Evolutionary conservation across 2,888 invertebrate species (phyloP).

Genomic region (Nomada fabriciana): DNA sequence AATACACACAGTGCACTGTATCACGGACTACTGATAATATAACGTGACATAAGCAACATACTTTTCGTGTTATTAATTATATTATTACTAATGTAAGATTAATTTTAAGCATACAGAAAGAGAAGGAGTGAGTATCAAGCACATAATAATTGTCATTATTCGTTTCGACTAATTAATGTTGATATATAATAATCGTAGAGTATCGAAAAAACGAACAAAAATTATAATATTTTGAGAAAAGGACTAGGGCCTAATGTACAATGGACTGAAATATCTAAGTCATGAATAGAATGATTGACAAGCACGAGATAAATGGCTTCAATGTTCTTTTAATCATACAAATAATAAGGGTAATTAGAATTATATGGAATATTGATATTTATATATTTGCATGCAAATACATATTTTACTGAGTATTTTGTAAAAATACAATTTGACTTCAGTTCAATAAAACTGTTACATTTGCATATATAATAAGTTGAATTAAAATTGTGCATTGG

Average conservation of each 20-base stretch:
- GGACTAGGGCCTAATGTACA: constrained; percentile 62
- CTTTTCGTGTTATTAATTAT: constrained; percentile 60
- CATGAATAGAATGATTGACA: constrained; percentile 54
- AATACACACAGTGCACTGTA: constrained; percentile 68
- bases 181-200: constrained; percentile 50
- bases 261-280: constrained; percentile 48
- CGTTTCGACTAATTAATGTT: constrained; percentile 59
- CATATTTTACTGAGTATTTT: constrained; percentile 28
- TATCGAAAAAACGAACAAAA: constrained; percentile 48
- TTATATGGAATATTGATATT: constrained; percentile 32
- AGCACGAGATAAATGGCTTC: constrained; percentile 50
- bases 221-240: constrained; percentile 48
- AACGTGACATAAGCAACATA: constrained; percentile 75
- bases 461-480: constrained; percentile 45
- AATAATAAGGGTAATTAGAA: constrained; percentile 32
- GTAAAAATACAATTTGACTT: constrained; percentile 34
- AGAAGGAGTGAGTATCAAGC: constrained; percentile 84
- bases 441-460: constrained; percentile 32
- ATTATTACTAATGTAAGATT: constrained; percentile 76
- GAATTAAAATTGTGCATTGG: constrained; percentile 44
- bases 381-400: constrained; percentile 62
- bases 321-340: constrained; percentile 15
- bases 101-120: constrained; percentile 84
- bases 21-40: constrained; percentile 64
- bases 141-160: constrained; percentile 73